Base-by-base conservation (phyloP, 2,113 vertebrate genomes). In the Strigops habroptila region DNA sequence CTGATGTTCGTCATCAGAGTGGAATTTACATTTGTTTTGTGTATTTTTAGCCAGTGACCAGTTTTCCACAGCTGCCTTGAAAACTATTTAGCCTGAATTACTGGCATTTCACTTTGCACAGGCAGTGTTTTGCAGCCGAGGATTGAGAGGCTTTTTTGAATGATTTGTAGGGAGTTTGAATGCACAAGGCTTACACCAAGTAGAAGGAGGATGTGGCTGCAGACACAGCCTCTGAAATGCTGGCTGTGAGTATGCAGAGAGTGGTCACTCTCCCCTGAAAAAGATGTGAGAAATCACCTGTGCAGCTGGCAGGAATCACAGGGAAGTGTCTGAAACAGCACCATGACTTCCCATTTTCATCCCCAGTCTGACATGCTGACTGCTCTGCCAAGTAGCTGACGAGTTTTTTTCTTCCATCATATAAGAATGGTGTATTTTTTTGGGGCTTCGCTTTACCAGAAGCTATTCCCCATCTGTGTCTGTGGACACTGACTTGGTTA, bases 1-100 rank as follows among this genome's bases (percentile, higher is more conserved):
- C 80, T 75, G 76, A 23, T 53, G 51, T 49, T 69, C 37, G 73
- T 95, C 95, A 96, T 31, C 4, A 23, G 33, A 60, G 82, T 82
- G 95, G 96, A 96, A 97, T 96, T 96, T 91, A 86, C 92, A 86
- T 90, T 96, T 83, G 73, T 88, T 95, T 88, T 65, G 90, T 51
- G 44, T 96, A 94, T 96, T 96, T 97, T 94, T 93, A 96, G 95
- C 86, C 70, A 53, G 39, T 5, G 49, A 69, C 22, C 39, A 9
- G 60, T 91, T 94, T 95, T 93, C 92, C 92, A 93, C 64, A 84
- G 88, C 76, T 39, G 90, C 95, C 90, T 94, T 90, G 88, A 95
- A 94, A 96, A 94, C 76, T 51, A 78, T 94, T 97, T 82, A 96
- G 88, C 60, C 85, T 23, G 64, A 59, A 68, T 55, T 84, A 75